A percentile compares a stretch with the other conserved stretches of the same genome.
Evolutionary conservation across 1,140 invertebrate genomes (phyloP).

Genomic region (Aethina tumida): DNA sequence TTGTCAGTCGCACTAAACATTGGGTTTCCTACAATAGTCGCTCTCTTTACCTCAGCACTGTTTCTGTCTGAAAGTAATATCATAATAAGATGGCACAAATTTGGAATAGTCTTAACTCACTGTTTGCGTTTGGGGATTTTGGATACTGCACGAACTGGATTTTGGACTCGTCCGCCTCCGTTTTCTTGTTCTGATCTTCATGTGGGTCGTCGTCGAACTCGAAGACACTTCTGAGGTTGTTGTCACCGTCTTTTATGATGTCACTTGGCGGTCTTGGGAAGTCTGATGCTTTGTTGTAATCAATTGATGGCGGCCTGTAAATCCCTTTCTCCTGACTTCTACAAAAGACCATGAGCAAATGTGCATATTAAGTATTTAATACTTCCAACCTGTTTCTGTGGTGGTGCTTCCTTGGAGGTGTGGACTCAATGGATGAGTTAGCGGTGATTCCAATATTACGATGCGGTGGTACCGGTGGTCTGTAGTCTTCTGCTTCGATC

Average conservation of each 20-base stretch:
- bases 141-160: slow-evolving; percentile 34
- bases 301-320: slow-evolving; percentile 3
- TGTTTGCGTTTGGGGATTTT: slow-evolving; percentile 23
- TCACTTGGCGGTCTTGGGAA: slow-evolving; percentile 9
- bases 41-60: slow-evolving; percentile 61
- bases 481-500: slow-evolving; percentile 50
- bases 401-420: slow-evolving; percentile 13
- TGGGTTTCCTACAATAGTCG: slow-evolving; percentile 78
- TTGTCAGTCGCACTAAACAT: slow-evolving; percentile 56
- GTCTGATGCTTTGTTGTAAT: slow-evolving; percentile 1
- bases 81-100: too few species aligned
- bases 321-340: slow-evolving; percentile 19
- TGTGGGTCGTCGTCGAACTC: slow-evolving; percentile 33
- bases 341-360: slow-evolving; percentile 1
- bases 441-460: slow-evolving; percentile 50
- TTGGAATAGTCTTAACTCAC: slow-evolving; percentile 17
- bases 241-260: slow-evolving; percentile 17
- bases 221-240: slow-evolving; percentile 22
- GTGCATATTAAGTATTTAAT: background rate
- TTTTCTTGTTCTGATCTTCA: slow-evolving; percentile 11
- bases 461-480: slow-evolving; percentile 78
- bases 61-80: slow-evolving; percentile 26
- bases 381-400: slow-evolving; percentile 11
- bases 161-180: slow-evolving; percentile 21
- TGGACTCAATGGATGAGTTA: slow-evolving; percentile 21